phyloP scores from a whole-genome alignment of 92 coral and sea anemone species.

The Epizoanthus rinbou region DNA sequence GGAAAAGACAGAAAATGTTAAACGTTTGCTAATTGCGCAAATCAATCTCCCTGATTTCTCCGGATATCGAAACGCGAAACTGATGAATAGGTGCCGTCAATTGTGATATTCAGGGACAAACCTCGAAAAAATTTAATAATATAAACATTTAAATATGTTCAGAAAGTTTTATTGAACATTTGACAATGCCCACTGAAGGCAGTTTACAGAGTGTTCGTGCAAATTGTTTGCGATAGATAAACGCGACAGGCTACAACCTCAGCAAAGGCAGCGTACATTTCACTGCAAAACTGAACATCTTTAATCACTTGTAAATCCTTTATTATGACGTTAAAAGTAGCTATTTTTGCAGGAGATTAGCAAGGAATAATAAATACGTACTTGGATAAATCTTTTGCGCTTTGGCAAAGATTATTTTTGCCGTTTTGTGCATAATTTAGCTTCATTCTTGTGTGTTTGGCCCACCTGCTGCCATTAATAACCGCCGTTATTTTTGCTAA shows the following conservation, averaged over 20 bases:
- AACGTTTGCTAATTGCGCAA: conserved; percentile 31
- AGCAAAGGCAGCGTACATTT: background rate
- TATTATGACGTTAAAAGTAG: conserved; percentile 10
- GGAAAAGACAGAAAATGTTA: conserved; percentile 8
- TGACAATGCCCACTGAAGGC: no score
- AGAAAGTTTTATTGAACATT: background rate
- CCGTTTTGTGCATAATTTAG: conserved; percentile 2
- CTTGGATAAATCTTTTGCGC: background rate
- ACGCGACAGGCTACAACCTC: background rate
- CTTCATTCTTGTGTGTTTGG: background rate
- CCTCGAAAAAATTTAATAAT: background rate
- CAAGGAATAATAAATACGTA: background rate
- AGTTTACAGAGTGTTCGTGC: background rate
- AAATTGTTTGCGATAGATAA: background rate
- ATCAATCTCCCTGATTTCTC: conserved; percentile 4
- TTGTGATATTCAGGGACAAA: background rate
- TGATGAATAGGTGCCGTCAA: background rate
- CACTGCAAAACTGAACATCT: background rate
- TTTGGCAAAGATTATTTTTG: background rate
- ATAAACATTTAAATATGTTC: conserved; percentile 2
- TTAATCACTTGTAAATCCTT: background rate
- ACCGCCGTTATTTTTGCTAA: background rate
- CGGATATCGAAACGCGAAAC: conserved; percentile 12
- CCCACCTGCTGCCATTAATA: background rate
- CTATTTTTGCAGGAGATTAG: background rate